Evolutionary conservation across 1,140 invertebrate species (phyloP), one percentile per base, ranked within the genome.

Genomic region (Cydia strobilella): DNA sequence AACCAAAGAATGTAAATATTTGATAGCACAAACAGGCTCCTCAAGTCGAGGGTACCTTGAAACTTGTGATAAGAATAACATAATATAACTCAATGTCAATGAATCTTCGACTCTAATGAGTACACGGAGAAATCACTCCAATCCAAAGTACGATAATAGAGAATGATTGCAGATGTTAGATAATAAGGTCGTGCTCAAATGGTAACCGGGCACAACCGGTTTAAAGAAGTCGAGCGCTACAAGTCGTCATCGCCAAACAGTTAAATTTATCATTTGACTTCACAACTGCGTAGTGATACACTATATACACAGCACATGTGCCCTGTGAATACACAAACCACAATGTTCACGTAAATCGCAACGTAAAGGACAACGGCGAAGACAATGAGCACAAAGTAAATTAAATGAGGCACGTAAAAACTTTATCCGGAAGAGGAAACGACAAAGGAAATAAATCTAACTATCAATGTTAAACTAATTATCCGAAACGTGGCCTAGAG

Each of bases 21-120:
- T 51, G n/a, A 1, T n/a, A 63, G 59, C 20, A 63, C 20, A 65
- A 12, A 18, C 27, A 69, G 5, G 5, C n/a, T 59, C 7, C 20
- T 18, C 31, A 3, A 63, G 31, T 69, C 15, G 65, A 35, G 27
- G 62, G 76, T 65, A 77, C 80, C 78, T 78, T 78, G 72, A 76
- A 75, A 79, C 66, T 74, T 25, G 74, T 81, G 76, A 79, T 78
- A 78, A 79, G 76, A 79, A 62, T 69, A 69, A 69, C 31, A 69
- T 23, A 18, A 20, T 13, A 23, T n/a, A 66, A 13, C 13, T 12
- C 13, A 27, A 15, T 42, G 39, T 10, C 48, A 51, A 42, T 35
- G 27, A 31, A 12, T n/a, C 13, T 1, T 69, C 1, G 65, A 69
- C 65, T 69, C 23, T 42, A n/a, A n/a, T n/a, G n/a, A n/a, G n/a